phyloP scores from a whole-genome alignment of 1,140 invertebrate genomes.

The Antheraea pernyi region DNA sequence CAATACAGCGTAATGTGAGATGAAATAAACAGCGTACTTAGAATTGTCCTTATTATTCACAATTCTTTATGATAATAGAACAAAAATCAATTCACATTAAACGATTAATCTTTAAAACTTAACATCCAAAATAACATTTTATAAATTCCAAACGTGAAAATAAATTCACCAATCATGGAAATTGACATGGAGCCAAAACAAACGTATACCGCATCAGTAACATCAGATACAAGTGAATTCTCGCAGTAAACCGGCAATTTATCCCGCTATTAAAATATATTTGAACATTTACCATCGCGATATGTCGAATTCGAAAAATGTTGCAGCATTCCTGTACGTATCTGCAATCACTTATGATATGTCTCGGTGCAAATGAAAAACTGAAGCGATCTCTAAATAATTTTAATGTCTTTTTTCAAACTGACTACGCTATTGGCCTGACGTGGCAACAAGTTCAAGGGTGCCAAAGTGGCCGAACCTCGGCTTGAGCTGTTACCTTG shows the following conservation, averaged over 20 bases:
- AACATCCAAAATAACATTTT: not conserved
- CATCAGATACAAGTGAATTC: conserved; percentile 9
- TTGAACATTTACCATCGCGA: conserved; percentile 21
- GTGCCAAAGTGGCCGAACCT: too few relatives aligned
- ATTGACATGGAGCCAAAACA: not conserved
- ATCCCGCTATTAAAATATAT: conserved; percentile 20
- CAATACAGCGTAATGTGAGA: too few relatives aligned
- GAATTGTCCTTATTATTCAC: too few relatives aligned
- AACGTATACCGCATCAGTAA: not conserved
- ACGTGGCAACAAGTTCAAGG: too few relatives aligned
- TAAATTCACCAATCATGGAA: not conserved
- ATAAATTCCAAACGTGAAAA: not conserved
- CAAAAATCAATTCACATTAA: too few relatives aligned
- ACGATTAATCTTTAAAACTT: too few relatives aligned
- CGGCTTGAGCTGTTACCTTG: too few relatives aligned
- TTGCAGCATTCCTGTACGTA: conserved; percentile 13
- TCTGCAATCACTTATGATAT: conserved; percentile 22
- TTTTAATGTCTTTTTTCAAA: not conserved
- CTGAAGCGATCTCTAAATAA: not conserved
- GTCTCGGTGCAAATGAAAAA: not conserved
- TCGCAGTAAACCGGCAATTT: conserved; percentile 21
- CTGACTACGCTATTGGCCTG: too few relatives aligned
- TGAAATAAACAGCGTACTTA: too few relatives aligned
- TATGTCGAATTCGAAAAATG: conserved; percentile 18
- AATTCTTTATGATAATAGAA: too few relatives aligned